Evolutionary conservation across 2,797 vertebrate species (phyloP), one percentile per base, ranked within the genome.

Genomic region (Tamandua tetradactyla): DNA sequence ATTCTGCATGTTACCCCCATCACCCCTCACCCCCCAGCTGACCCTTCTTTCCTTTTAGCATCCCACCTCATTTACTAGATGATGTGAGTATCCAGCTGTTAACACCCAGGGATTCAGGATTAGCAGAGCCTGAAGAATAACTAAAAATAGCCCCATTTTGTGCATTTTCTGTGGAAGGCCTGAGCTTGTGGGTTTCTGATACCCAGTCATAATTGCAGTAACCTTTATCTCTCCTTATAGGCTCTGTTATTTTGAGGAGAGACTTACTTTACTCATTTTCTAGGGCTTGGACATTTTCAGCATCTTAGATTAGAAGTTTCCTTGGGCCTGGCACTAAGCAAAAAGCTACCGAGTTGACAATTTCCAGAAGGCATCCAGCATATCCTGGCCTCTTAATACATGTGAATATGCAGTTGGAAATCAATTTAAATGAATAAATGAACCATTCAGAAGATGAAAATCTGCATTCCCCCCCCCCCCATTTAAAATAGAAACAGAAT

Each of bases 401-500:
- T 9, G 57, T 68, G 78, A 57, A 68, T 94, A 57, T 93, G 40
- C 82, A 87, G 30, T 91, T 72, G 75, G 80, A 84, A 93, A 93
- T 89, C 69, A 68, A 87, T 87, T 92, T 92, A 32, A 32, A 49
- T 87, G 78, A 92, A 80, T 93, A 91, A 95, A 78, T 96, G 68
- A 91, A 83, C 87, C 80, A 64, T 75, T 91, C 55, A 79, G 64
- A 82, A 83, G 35, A 89, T 68, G 57, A 82, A 88, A 89, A 80
- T 27, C 49, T 20, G 80, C 71, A 42, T 66, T 49, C 59, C 22
- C 91, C 32, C 59, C 55, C 87, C 25, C 5, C n/a, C 17, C 7
- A 9, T 42, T 95, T 93, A 71, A 84, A 94, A 80, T 23, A 89
- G 37, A 89, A 95, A 96, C 84, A 90, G 90, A 95, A 83, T 68